Conservation (phyloP, 2,113 vertebrate genomes). For the Ptyas mucosa region DNA sequence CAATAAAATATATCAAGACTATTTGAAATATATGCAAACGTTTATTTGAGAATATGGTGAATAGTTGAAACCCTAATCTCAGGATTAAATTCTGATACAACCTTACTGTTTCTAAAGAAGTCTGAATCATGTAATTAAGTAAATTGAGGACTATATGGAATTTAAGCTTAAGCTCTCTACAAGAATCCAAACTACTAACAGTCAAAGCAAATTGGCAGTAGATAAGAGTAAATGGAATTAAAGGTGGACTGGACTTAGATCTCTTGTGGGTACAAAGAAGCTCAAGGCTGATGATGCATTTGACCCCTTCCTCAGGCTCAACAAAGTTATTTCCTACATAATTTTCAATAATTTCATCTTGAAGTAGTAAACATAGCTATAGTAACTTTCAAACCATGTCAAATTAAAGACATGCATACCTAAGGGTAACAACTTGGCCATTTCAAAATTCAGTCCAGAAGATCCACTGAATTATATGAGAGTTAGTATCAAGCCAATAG, state of each 20-base stretch:
- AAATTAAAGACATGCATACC: background rate
- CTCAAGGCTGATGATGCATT: background rate
- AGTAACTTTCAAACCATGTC: background rate
- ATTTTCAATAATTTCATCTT: background rate
- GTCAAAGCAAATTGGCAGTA: no score
- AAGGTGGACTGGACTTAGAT: background rate
- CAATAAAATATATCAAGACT: background rate
- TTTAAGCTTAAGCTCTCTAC: no score
- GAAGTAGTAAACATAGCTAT: background rate
- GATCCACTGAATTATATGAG: background rate
- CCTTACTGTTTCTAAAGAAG: background rate
- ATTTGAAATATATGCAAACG: background rate
- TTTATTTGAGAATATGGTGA: background rate
- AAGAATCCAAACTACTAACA: no score
- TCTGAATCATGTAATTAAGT: background rate
- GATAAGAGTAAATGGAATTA: background rate
- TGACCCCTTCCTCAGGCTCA: background rate
- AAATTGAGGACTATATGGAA: background rate
- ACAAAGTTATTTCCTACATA: background rate
- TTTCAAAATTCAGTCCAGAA: background rate
- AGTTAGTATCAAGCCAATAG: background rate
- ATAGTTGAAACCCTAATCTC: background rate
- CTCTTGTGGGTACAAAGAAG: background rate
- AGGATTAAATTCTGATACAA: background rate
- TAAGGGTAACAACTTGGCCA: background rate